Evolutionary conservation across 2,888 invertebrate species (phyloP).

Genomic region (Pachydiplax longipennis): DNA sequence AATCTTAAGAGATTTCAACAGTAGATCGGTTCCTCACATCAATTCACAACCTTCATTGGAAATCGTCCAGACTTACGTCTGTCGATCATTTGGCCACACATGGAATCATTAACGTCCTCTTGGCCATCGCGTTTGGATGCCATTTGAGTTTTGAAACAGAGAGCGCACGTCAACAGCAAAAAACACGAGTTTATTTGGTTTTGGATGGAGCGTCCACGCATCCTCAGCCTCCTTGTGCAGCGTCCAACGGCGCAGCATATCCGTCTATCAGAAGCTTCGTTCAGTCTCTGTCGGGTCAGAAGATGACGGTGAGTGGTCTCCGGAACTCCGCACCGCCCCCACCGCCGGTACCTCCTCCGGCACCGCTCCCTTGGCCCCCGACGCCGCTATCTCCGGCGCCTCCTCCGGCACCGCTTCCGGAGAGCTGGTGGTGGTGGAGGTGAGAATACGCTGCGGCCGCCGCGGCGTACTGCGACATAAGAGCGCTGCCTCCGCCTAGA

Average conservation of each 20-base stretch:
- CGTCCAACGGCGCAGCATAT: neutral
- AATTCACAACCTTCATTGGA: no score
- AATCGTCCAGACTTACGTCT: no score
- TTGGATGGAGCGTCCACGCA: neutral
- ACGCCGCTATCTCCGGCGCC: neutral
- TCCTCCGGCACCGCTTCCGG: neutral
- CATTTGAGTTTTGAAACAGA: neutral
- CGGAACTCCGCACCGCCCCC: slow-evolving; percentile 70
- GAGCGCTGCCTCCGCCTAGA: slow-evolving; percentile 5
- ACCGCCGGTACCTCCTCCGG: neutral
- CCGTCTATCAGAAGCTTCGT: neutral
- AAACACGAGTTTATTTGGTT: neutral
- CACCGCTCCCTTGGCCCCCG: neutral
- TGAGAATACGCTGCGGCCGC: slow-evolving; percentile 31
- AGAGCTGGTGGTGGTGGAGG: slow-evolving; percentile 32
- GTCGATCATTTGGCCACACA: no score
- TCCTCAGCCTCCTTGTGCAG: neutral
- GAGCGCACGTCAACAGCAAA: neutral
- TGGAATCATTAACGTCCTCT: no score
- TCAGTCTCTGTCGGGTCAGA: slow-evolving; percentile 74
- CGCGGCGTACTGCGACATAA: slow-evolving; percentile 31
- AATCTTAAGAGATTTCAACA: no score
- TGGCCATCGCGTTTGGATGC: no score
- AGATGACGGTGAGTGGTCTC: slow-evolving; percentile 79
- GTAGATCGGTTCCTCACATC: no score